phyloP scores from a whole-genome alignment of 2,113 vertebrate genomes.

The Phocoena sinus region DNA sequence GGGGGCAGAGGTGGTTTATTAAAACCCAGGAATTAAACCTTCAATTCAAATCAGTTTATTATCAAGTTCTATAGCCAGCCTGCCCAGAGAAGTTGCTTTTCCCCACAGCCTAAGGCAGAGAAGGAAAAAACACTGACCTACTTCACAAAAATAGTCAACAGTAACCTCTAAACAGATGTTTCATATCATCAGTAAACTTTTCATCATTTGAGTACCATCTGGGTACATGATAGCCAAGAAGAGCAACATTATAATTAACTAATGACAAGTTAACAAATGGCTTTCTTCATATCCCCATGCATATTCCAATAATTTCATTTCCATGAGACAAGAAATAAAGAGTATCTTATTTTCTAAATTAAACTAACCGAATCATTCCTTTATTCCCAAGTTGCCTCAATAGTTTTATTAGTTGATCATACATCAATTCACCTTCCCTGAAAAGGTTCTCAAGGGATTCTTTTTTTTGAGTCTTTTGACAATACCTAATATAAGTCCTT shows the following conservation, averaged over 20 bases:
- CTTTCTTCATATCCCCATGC: not conserved
- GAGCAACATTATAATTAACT: not conserved
- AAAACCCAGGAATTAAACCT: not conserved
- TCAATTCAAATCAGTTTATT: slow-evolving; percentile 3
- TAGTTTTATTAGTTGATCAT: not conserved
- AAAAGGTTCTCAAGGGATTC: not conserved
- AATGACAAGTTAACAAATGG: not conserved
- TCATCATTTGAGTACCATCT: not conserved
- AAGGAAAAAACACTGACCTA: not conserved
- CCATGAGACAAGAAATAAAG: not conserved
- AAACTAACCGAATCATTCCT: not conserved
- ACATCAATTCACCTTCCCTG: not conserved
- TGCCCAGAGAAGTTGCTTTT: not conserved
- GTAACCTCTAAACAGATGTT: not conserved
- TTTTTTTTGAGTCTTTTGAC: not conserved
- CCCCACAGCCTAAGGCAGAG: not conserved
- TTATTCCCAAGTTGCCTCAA: not conserved
- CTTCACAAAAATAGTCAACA: slow-evolving; percentile 17
- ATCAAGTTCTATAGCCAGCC: not conserved
- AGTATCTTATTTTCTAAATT: not conserved
- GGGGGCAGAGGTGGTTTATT: not conserved
- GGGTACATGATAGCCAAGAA: not conserved
- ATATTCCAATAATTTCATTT: not conserved
- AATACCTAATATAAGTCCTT: not conserved
- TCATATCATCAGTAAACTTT: not conserved